Percentiles rank a stretch among this genome's conserved stretches.
These are phyloP conservation scores for Gopherus evgoodei DNA, from an alignment of 2,113 vertebrate genomes.

Conservation along the genomic window DNA sequence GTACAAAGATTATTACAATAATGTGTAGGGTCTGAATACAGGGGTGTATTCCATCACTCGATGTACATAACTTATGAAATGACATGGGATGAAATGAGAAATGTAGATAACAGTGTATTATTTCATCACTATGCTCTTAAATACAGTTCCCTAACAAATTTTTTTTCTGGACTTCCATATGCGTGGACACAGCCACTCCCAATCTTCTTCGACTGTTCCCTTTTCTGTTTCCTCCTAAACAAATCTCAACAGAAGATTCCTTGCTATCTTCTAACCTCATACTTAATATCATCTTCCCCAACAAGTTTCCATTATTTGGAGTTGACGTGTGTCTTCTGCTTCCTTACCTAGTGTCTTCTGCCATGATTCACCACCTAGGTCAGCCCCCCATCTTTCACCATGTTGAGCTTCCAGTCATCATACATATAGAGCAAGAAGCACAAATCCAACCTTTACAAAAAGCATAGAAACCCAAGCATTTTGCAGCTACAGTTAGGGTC, in stretches of 20 bases:
- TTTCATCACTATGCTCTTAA: not conserved
- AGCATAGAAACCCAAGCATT: fast-evolving
- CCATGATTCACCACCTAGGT: not conserved
- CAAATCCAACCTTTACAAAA: not conserved
- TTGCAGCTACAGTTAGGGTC: not conserved
- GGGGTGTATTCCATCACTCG: too few relatives aligned
- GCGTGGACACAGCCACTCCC: not conserved
- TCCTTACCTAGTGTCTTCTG: not conserved
- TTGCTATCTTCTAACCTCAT: not conserved
- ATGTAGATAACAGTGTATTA: too few relatives aligned
- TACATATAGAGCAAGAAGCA: too few relatives aligned
- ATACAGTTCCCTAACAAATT: not conserved
- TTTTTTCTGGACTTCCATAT: not conserved
- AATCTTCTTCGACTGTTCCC: not conserved
- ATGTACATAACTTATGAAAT: too few relatives aligned
- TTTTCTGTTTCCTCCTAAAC: not conserved
- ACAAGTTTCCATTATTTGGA: not conserved
- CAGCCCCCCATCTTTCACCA: not conserved
- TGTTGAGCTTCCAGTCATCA: not conserved
- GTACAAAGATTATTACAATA: too few relatives aligned
- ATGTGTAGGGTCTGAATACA: too few relatives aligned
- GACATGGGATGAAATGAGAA: too few relatives aligned
- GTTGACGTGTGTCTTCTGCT: not conserved
- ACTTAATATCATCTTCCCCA: not conserved
- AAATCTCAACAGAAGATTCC: not conserved